Evolutionary conservation across 2,797 vertebrate genomes (phyloP).

Genomic region (Smutsia gigantea): DNA sequence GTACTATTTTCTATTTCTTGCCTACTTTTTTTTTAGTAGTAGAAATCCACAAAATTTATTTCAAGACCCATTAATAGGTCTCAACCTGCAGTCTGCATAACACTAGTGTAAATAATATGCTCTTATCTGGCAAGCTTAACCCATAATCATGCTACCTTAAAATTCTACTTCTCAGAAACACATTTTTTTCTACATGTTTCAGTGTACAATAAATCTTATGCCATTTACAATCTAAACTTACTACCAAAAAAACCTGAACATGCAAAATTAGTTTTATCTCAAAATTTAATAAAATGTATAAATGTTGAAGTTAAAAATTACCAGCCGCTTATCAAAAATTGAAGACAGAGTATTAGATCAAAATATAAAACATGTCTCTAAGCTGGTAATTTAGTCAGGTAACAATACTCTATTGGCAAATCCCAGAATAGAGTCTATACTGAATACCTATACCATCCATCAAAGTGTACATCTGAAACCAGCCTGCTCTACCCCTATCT

Average conservation of each 20-base stretch:
- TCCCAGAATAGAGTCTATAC: background rate
- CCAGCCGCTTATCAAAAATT: background rate
- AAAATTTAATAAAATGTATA: conserved; percentile 49
- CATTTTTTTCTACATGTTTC: conserved; percentile 17
- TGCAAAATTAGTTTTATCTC: background rate
- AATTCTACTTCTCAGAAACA: conserved; percentile 38
- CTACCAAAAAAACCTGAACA: background rate
- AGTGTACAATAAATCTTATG: background rate
- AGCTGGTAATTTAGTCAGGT: background rate
- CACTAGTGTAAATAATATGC: background rate
- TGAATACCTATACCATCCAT: background rate
- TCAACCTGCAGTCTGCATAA: background rate
- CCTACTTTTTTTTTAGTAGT: background rate
- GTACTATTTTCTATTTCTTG: background rate
- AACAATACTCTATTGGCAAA: background rate
- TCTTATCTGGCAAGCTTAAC: background rate
- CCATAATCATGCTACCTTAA: conserved; percentile 20
- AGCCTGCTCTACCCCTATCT: background rate
- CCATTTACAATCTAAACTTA: background rate
- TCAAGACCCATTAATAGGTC: conserved; percentile 8
- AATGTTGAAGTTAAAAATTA: conserved; percentile 23
- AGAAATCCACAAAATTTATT: conserved; percentile 43
- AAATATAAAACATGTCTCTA: conserved; percentile 19
- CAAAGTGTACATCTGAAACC: background rate
- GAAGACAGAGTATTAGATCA: conserved; percentile 7